phyloP scores from a whole-genome alignment of 2,888 invertebrate genomes.

The Drosophila nr. fundita region DNA sequence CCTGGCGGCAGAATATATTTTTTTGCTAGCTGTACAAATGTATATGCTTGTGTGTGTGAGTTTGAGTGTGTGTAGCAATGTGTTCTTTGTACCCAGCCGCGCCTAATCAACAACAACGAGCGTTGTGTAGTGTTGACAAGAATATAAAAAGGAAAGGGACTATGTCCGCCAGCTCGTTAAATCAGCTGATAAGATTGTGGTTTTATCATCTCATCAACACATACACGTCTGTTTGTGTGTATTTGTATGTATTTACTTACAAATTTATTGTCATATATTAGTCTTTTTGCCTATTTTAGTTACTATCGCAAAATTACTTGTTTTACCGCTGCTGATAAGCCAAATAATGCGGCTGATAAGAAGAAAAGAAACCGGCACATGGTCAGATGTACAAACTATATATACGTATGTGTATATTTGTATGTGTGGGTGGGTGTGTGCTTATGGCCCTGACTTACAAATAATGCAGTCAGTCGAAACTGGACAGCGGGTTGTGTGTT shows the following conservation, averaged over 20 bases:
- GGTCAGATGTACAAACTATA: slow-evolving; percentile 25
- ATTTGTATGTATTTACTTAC: slow-evolving; percentile 22
- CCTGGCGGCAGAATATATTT: slow-evolving; percentile 35
- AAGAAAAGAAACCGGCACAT: slow-evolving; percentile 42
- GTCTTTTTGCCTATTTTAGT: slow-evolving; percentile 30
- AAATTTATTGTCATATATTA: slow-evolving; percentile 50
- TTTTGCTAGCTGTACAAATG: neutral
- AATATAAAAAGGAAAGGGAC: slow-evolving; percentile 21
- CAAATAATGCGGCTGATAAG: slow-evolving; percentile 32
- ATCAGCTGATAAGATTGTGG: slow-evolving; percentile 66
- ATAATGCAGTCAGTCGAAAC: slow-evolving; percentile 62
- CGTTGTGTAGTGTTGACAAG: slow-evolving; percentile 38
- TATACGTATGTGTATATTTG: neutral
- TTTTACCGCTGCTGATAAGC: slow-evolving; percentile 45
- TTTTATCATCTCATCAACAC: slow-evolving; percentile 42
- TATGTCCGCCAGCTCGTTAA: slow-evolving; percentile 52
- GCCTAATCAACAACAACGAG: slow-evolving; percentile 40
- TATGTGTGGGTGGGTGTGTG: neutral
- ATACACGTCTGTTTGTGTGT: slow-evolving; percentile 7
- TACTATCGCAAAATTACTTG: slow-evolving; percentile 42
- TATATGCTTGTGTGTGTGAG: slow-evolving; percentile 5
- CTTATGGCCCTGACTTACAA: slow-evolving; percentile 38
- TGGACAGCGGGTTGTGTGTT: slow-evolving; percentile 23
- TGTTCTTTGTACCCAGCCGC: slow-evolving; percentile 6
- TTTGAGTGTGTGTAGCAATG: slow-evolving; percentile 8